Evolutionary conservation across 2,888 invertebrate species (phyloP).

Genomic region (Troides oblongomaculatus): DNA sequence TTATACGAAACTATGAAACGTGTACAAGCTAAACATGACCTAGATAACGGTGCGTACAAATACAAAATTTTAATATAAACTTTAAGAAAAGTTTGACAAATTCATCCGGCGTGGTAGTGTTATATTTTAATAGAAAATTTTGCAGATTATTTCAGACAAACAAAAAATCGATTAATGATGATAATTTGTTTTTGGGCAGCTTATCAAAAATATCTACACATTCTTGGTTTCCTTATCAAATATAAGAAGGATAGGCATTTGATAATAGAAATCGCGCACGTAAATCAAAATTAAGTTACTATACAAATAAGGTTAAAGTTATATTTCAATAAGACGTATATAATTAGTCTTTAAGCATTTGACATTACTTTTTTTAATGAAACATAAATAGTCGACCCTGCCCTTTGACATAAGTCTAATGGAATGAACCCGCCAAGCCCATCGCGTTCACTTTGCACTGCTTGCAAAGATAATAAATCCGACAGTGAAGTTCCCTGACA

Average conservation of each 20-base stretch:
- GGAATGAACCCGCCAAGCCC: conserved; percentile 40
- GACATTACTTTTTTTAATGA: too few relatives aligned
- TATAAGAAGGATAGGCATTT: too few relatives aligned
- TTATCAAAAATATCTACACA: too few relatives aligned
- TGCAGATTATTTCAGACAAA: neutral
- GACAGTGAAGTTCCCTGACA: conserved; percentile 12
- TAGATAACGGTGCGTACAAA: conserved; percentile 6
- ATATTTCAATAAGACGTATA: too few relatives aligned
- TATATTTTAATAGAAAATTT: conserved; percentile 1
- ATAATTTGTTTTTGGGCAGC: too few relatives aligned
- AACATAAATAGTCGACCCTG: conserved; percentile 16
- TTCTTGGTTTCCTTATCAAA: too few relatives aligned
- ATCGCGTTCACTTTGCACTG: conserved; percentile 38
- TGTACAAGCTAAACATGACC: conserved; percentile 11
- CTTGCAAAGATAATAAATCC: conserved; percentile 35
- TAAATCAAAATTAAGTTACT: too few relatives aligned
- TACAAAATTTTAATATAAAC: conserved; percentile 4
- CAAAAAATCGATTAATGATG: too few relatives aligned
- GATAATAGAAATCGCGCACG: too few relatives aligned
- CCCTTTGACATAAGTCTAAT: conserved; percentile 41
- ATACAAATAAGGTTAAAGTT: too few relatives aligned
- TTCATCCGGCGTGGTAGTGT: conserved; percentile 10
- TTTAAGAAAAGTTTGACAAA: conserved; percentile 13
- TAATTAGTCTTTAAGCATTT: too few relatives aligned
- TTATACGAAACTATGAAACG: neutral